These are phyloP conservation scores for Aix galericulata DNA, from an alignment of 2,113 vertebrate genomes.

Conservation along the genomic window DNA sequence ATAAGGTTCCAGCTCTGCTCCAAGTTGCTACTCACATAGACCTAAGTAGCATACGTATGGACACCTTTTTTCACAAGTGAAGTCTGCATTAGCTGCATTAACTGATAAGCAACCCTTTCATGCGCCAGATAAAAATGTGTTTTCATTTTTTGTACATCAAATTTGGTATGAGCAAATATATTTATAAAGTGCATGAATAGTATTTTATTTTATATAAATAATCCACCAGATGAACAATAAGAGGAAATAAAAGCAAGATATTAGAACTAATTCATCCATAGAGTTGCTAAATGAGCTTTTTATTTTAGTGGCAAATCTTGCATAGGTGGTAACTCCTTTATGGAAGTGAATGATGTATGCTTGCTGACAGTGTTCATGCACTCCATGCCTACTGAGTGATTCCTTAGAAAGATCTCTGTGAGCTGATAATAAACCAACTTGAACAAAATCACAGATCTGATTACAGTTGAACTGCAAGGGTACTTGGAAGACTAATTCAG, in stretches of 20 bases:
- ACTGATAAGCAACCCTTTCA: fast-evolving
- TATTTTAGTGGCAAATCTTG: neutral
- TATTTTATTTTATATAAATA: neutral
- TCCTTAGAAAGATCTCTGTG: neutral
- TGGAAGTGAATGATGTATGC: neutral
- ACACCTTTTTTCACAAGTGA: neutral
- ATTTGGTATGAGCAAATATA: neutral
- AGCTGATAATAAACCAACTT: neutral
- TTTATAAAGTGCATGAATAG: neutral
- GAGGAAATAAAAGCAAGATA: neutral
- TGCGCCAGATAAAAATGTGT: neutral
- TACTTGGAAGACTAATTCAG: neutral
- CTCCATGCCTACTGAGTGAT: neutral
- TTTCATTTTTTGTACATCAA: neutral
- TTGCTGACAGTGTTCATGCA: neutral
- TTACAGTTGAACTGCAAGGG: neutral
- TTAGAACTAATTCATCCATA: neutral
- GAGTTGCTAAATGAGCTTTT: neutral
- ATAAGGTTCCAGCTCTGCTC: neutral
- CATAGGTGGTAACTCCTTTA: neutral
- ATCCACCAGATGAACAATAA: neutral
- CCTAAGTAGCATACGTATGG: neutral
- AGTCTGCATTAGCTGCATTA: neutral
- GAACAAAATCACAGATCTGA: neutral
- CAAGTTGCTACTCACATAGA: neutral